Evolutionary conservation across 2,888 invertebrate species (phyloP), one percentile per base, ranked within the genome.

Genomic region (Caenorhabditis imperialis): DNA sequence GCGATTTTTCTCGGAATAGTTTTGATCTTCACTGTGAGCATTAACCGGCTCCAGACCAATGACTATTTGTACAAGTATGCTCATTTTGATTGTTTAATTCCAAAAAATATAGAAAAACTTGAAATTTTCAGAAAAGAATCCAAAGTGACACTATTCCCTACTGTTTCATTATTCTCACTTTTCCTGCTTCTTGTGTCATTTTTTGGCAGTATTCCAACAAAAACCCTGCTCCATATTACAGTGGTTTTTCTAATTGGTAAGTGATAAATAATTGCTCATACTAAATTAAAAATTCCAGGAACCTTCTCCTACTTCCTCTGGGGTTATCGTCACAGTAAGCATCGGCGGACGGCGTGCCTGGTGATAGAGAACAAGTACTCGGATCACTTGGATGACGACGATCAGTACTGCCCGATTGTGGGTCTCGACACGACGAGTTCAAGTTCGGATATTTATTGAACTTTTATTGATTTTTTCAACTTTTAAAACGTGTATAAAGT

Each of bases 391-490:
- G 22, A 16, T 6, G 67, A 37, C 22, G 72, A 65, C 14, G 73
- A 73, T 12, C 74, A 73, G 38, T 73, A 73, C 44, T 58, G 53
- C 37, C 73, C 65, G 12, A 73, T 73, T 48, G 23, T 73, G 54
- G 73, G 73, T 10, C 35, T 58, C 16, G 65, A 67, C 35, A 67
- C 67, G 16, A 67, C 67, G 16, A 67, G 55, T 37, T 48, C 62
- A 10, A 40, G 54, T 20, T 71, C 57, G 16, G 50, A 71, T 16
- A 45, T 38, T 63, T 12, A 61, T 42, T 25, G 25, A 22, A 42
- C 42, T 40, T 37, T 40, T n/a, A n/a, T n/a, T n/a, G n/a, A n/a
- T n/a, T 51, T 22, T 20, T 42, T 22, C 18, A 27, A 2, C 4
- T 18, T n/a, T n/a, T n/a, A n/a, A n/a, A n/a, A n/a, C n/a, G n/a